These are phyloP conservation scores for Leuciscus idus DNA, from an alignment of 2,113 vertebrate species.

Conservation along the genomic window DNA sequence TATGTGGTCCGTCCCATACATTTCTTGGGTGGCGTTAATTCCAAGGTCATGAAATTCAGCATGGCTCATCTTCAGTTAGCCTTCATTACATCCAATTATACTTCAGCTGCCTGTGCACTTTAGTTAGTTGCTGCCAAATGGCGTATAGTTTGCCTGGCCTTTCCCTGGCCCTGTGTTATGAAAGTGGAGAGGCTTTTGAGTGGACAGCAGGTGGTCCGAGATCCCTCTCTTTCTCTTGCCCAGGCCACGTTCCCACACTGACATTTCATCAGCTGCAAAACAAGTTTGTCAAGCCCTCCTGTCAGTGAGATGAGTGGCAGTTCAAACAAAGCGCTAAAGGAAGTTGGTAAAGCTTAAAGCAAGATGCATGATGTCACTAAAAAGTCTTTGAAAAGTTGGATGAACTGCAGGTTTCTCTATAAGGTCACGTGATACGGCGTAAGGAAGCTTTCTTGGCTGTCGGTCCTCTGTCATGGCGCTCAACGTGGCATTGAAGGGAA, in stretches of 20 bases:
- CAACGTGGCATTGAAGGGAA: neutral
- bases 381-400: neutral
- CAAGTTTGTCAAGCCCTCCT: slow-evolving; percentile 70
- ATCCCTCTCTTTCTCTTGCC: slow-evolving; percentile 62
- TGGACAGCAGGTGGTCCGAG: slow-evolving; percentile 75
- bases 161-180: slow-evolving; percentile 76
- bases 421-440: neutral
- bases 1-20: slow-evolving; percentile 65
- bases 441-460: neutral
- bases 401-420: neutral
- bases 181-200: slow-evolving; percentile 76
- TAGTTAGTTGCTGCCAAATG: slow-evolving; percentile 64
- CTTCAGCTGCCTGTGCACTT: slow-evolving; percentile 75
- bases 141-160: slow-evolving; percentile 66
- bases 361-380: neutral
- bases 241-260: slow-evolving; percentile 69
- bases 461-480: neutral
- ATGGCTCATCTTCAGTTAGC: slow-evolving; percentile 78
- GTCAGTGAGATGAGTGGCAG: slow-evolving; percentile 49
- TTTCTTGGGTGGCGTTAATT: slow-evolving; percentile 71
- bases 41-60: slow-evolving; percentile 75
- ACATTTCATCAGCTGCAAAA: slow-evolving; percentile 71
- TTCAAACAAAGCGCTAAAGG: neutral
- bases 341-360: neutral
- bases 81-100: slow-evolving; percentile 80